Base-by-base conservation (phyloP, 2,113 vertebrate species). In the Chloroceryle aenea region DNA sequence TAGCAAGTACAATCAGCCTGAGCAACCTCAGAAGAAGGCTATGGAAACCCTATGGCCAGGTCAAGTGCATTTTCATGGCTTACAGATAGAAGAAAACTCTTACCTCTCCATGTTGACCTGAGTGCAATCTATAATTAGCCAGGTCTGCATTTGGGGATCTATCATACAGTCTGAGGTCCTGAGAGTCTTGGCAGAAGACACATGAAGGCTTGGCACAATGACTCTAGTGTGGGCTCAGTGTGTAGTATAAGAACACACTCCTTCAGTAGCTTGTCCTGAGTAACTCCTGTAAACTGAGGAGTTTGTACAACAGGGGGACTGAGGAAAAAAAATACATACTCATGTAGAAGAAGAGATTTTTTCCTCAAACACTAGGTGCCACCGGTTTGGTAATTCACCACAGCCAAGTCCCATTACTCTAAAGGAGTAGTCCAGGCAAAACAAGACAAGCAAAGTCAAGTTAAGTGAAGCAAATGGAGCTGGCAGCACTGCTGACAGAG, bases 401-500 rank as follows among this genome's bases (percentile, higher is more conserved):
- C 62, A 30, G 45, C 36, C 10, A 76, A 73, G 45, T 25, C 10
- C 29, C 7, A 2, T 43, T 43, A 36, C 3, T 73, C 19, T 47
- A 45, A 55, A 91, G 53, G 10, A 85, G 13, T 4, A 59, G 29
- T n/a, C 32, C 36, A 69, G 30, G 69, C 59, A 87, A 47, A 86
- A 32, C 27, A 66, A 64, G 75, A 45, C 50, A 59, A 86, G n/a
- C 16, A 87, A 75, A 90, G 74, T 56, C 78, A 76, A 79, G n/a
- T 23, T 27, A 55, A 86, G 73, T 67, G 79, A 25, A 77, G 38
- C 64, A 84, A 87, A 86, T 25, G 56, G 87, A 90, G 52, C 82
- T 90, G 95, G 79, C 87, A 92, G 92, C 13, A 8, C 47, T 91
- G 79, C 90, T 96, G 85, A 88, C 76, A 71, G 89, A 80, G 76